Evolutionary conservation across 2,113 vertebrate species (phyloP).

Genomic region (Elachura formosa): DNA sequence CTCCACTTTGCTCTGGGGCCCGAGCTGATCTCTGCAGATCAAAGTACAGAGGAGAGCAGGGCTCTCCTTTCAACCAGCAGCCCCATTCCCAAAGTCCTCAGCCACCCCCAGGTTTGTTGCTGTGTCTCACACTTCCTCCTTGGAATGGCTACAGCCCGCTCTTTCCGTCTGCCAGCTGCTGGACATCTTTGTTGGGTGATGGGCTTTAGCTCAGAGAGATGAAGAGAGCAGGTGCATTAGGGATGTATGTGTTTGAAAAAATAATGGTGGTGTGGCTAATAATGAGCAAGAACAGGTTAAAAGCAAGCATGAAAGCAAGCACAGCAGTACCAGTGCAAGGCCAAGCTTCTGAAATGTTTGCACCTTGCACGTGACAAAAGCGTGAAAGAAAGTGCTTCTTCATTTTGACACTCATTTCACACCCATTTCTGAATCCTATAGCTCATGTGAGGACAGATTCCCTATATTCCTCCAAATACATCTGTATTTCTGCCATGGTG

Average conservation of each 20-base stretch:
- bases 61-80: neutral
- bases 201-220: neutral
- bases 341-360: neutral
- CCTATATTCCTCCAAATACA: neutral
- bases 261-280: neutral
- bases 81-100: neutral
- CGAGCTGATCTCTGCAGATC: neutral
- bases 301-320: neutral
- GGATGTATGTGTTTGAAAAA: neutral
- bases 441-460: neutral
- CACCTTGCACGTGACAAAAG: neutral
- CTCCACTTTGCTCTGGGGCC: neutral
- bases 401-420: neutral
- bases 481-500: neutral
- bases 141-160: neutral
- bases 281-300: neutral
- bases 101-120: neutral
- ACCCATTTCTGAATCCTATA: neutral
- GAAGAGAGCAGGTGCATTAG: constrained; percentile 33
- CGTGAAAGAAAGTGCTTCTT: neutral
- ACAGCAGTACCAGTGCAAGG: neutral
- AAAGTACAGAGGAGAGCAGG: neutral
- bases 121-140: neutral
- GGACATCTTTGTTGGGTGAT: neutral
- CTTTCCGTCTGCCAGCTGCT: neutral